phyloP scores from a whole-genome alignment of 2,888 invertebrate species.

The Campaea margaritaria region DNA sequence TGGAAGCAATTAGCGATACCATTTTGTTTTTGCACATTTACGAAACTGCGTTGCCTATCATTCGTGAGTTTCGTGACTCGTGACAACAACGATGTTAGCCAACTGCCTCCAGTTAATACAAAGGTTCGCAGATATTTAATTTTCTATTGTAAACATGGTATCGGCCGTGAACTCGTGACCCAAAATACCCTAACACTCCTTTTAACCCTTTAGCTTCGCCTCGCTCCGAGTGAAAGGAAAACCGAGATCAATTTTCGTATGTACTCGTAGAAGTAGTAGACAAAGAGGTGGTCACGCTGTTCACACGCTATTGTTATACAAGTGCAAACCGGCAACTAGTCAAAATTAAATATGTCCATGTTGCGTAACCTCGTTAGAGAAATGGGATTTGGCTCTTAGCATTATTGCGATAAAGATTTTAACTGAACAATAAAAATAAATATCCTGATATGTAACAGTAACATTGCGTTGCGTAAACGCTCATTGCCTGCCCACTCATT shows the following conservation, averaged over 20 bases:
- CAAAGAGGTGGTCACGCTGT: slow-evolving; percentile 66
- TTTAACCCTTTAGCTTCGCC: slow-evolving; percentile 68
- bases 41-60: slow-evolving; percentile 18
- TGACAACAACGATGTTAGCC: slow-evolving; percentile 14
- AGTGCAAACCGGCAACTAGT: slow-evolving; percentile 52
- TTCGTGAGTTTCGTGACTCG: slow-evolving; percentile 10
- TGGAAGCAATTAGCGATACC: slow-evolving; percentile 20
- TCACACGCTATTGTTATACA: slow-evolving; percentile 70
- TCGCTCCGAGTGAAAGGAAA: slow-evolving; percentile 76
- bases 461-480: slow-evolving; percentile 24
- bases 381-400: slow-evolving; percentile 36
- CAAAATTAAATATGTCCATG: slow-evolving; percentile 55
- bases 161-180: slow-evolving; percentile 64
- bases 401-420: slow-evolving; percentile 23
- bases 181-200: slow-evolving; percentile 61
- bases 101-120: slow-evolving; percentile 26
- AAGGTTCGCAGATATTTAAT: slow-evolving; percentile 30
- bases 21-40: slow-evolving; percentile 25
- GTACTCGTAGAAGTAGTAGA: slow-evolving; percentile 48
- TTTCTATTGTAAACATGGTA: slow-evolving; percentile 44
- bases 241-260: slow-evolving; percentile 63
- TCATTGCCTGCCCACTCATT: slow-evolving; percentile 20
- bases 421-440: slow-evolving; percentile 19
- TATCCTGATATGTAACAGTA: slow-evolving; percentile 30
- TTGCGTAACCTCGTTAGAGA: slow-evolving; percentile 63